phyloP scores from a whole-genome alignment of 1,140 invertebrate genomes.

The Sitophilus oryzae region DNA sequence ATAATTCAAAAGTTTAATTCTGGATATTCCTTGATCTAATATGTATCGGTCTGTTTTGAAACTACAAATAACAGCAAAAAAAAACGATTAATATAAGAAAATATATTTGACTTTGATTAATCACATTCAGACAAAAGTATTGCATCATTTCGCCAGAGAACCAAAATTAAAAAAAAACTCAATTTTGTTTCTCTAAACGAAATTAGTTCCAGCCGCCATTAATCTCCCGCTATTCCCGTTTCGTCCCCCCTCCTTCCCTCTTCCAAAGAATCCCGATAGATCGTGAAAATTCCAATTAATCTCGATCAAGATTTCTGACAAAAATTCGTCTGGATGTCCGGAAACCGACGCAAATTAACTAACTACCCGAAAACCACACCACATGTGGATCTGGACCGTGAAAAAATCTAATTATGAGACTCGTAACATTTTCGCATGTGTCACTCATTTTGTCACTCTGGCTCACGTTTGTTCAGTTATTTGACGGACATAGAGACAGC shows the following conservation, averaged over 20 bases:
- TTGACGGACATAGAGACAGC: not conserved
- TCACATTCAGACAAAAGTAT: no score
- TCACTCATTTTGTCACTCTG: constrained; percentile 36
- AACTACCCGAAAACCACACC: no score
- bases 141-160: no score
- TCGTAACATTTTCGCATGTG: constrained; percentile 41
- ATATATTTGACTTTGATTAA: no score
- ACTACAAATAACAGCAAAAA: no score
- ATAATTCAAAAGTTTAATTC: no score
- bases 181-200: no score
- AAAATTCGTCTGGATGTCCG: constrained; percentile 31
- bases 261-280: constrained; percentile 23
- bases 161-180: no score
- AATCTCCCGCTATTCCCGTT: constrained; percentile 12
- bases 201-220: constrained; percentile 13
- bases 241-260: constrained; percentile 9
- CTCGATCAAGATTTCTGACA: constrained; percentile 20
- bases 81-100: no score
- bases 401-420: constrained; percentile 37
- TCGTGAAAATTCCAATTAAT: constrained; percentile 28
- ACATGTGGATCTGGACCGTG: constrained; percentile 42
- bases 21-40: no score
- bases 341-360: constrained; percentile 32
- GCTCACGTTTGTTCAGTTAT: not conserved
- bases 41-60: no score